Conservation (phyloP, 2,113 vertebrate genomes). For the Pontoporia blainvillei region DNA sequence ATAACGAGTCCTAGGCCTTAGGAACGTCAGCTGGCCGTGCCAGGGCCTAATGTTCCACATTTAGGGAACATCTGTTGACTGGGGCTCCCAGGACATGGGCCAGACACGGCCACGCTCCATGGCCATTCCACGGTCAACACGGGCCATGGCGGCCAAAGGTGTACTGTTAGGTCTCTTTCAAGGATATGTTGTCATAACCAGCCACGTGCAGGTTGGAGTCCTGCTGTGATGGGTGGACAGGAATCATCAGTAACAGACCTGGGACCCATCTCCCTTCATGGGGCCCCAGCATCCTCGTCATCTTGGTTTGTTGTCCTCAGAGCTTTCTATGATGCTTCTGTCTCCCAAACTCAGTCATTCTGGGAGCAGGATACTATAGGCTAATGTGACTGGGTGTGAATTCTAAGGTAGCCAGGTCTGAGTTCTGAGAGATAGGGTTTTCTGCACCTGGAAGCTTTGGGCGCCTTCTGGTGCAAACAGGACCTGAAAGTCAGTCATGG, state of each 20-base stretch:
- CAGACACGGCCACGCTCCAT: fast-evolving
- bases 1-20: neutral
- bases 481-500: neutral
- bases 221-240: neutral
- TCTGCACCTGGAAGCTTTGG: neutral
- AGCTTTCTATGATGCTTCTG: neutral
- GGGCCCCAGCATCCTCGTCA: neutral
- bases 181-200: neutral
- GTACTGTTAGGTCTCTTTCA: neutral
- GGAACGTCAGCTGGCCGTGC: neutral
- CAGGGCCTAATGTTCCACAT: neutral
- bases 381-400: neutral
- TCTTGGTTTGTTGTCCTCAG: neutral
- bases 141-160: neutral
- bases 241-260: neutral
- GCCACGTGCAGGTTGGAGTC: neutral
- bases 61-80: conserved; percentile 39
- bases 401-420: neutral
- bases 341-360: neutral
- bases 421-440: neutral
- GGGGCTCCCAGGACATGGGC: neutral
- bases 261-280: too few relatives aligned
- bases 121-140: fast-evolving
- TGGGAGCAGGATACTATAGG: neutral
- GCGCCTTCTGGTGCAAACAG: neutral